Evolutionary conservation across 2,797 vertebrate genomes (phyloP).

Genomic region (Cyprinella venusta): DNA sequence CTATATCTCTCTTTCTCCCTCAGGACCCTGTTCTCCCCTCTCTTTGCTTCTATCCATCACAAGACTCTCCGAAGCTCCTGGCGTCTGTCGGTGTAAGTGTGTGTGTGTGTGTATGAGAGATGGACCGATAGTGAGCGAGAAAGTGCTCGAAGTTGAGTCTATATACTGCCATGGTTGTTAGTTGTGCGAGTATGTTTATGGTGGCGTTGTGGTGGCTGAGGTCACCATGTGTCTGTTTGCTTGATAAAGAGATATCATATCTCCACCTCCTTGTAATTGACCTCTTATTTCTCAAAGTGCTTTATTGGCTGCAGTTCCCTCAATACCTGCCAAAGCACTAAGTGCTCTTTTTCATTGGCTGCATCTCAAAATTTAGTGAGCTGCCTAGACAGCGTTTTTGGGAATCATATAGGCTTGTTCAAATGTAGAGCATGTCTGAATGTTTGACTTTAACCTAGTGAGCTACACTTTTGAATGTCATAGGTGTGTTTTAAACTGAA

Average conservation of each 20-base stretch:
- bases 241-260: constrained; percentile 72
- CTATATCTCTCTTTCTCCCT: constrained; percentile 49
- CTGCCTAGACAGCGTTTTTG: constrained; percentile 23
- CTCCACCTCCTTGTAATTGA: constrained; percentile 76
- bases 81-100: constrained; percentile 7
- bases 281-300: constrained; percentile 82
- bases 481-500: background rate
- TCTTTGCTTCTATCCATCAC: constrained; percentile 55
- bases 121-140: constrained; percentile 30
- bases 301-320: constrained; percentile 74
- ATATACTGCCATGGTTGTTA: constrained; percentile 28
- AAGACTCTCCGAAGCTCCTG: constrained; percentile 34
- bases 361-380: constrained; percentile 13
- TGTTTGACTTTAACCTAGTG: background rate
- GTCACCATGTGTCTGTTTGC: constrained; percentile 47
- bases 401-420: background rate
- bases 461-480: background rate
- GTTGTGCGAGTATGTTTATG: constrained; percentile 42
- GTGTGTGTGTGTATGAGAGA: constrained; percentile 2
- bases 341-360: constrained; percentile 61
- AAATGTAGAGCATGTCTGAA: background rate
- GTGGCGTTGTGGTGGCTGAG: constrained; percentile 63
- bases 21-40: constrained; percentile 40
- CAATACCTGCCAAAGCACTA: constrained; percentile 75
- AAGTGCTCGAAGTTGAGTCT: constrained; percentile 25